phyloP scores from a whole-genome alignment of 2,797 vertebrate species.

The Micrastur ruficollis region DNA sequence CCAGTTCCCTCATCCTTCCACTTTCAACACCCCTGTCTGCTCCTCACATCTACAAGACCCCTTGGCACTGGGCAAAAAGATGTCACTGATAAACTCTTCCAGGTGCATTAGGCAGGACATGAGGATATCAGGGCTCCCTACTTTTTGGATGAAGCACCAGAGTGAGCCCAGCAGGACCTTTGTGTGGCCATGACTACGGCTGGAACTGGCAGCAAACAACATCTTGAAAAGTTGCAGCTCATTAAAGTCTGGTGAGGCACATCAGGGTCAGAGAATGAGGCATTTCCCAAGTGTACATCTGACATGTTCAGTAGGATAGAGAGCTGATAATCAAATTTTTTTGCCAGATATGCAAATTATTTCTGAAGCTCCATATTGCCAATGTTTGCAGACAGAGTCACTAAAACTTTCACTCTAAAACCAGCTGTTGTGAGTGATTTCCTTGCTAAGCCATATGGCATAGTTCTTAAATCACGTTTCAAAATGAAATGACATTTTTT shows the following conservation, averaged over 20 bases:
- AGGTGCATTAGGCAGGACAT: neutral
- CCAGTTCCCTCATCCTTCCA: neutral
- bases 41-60: neutral
- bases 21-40: neutral
- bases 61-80: no score
- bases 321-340: neutral
- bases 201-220: neutral
- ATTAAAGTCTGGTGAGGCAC: neutral
- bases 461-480: neutral
- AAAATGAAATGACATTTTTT: neutral
- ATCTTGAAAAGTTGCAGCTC: neutral
- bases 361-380: neutral
- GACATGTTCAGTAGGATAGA: neutral
- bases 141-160: neutral
- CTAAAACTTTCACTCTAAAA: neutral
- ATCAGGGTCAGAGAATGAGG: neutral
- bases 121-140: neutral
- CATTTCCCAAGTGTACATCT: neutral
- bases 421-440: neutral
- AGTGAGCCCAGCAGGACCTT: neutral
- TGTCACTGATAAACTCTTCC: neutral
- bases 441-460: neutral
- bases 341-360: neutral
- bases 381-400: neutral
- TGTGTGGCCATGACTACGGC: accelerated